Evolutionary conservation across 2,113 vertebrate genomes (phyloP).

Genomic region (Chinchilla lanigera): DNA sequence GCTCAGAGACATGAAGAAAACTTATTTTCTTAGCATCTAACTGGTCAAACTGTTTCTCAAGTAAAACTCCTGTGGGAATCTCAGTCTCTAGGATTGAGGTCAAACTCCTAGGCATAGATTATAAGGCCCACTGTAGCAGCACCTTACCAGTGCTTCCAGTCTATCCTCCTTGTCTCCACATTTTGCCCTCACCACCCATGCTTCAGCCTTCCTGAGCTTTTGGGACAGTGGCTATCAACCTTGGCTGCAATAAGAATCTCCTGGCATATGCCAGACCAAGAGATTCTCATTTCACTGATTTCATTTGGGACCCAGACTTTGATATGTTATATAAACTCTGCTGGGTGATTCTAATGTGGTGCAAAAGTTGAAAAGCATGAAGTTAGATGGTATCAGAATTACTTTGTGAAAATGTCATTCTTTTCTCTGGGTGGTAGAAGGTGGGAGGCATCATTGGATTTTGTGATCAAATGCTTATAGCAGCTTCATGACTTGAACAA

Average conservation of each 20-base stretch:
- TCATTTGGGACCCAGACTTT: not conserved
- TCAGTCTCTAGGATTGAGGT: not conserved
- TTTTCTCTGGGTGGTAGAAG: not conserved
- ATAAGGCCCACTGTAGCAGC: not conserved
- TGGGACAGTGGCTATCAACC: not conserved
- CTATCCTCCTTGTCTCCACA: not conserved
- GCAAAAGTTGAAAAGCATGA: not conserved
- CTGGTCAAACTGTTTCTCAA: not conserved
- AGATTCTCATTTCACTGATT: constrained; percentile 9
- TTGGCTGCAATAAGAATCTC: not conserved
- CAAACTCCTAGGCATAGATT: not conserved
- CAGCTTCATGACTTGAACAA: not conserved
- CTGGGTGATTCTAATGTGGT: not conserved
- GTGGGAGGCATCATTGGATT: not conserved
- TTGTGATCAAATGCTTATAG: not conserved
- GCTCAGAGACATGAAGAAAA: constrained; percentile 27
- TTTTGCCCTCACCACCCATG: not conserved
- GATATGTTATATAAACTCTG: not conserved
- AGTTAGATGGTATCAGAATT: not conserved
- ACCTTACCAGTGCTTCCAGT: not conserved
- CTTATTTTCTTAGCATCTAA: constrained; percentile 36
- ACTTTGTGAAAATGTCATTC: not conserved
- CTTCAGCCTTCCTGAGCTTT: not conserved
- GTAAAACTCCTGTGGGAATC: not conserved
- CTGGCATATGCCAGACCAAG: not conserved